Conservation (phyloP, 2,797 vertebrate genomes). For the Falco peregrinus region DNA sequence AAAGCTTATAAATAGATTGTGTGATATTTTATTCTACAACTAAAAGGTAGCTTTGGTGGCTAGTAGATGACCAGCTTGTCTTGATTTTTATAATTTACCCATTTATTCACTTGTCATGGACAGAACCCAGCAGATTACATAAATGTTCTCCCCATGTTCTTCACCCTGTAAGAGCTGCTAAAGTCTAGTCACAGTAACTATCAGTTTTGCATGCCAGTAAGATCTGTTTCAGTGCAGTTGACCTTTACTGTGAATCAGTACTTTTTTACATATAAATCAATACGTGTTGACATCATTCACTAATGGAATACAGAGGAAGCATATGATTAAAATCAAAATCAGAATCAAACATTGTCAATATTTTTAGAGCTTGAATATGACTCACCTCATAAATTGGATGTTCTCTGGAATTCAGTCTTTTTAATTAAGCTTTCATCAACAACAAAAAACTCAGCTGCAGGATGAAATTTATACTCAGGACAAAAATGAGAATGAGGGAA, state of each 20-base stretch:
- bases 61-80: neutral
- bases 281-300: neutral
- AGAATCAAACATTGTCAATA: neutral
- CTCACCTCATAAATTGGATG: neutral
- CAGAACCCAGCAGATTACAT: neutral
- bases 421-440: neutral
- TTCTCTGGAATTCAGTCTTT: neutral
- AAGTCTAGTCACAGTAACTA: neutral
- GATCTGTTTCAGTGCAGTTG: neutral
- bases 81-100: neutral
- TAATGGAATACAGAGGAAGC: neutral
- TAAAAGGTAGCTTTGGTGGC: neutral
- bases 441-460: neutral
- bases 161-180: neutral
- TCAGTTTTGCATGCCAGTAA: neutral
- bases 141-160: neutral
- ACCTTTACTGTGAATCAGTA: slow-evolving; percentile 21
- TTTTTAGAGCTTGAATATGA: slow-evolving; percentile 12
- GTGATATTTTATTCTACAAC: neutral
- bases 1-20: neutral
- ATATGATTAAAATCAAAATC: slow-evolving; percentile 11
- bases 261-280: slow-evolving; percentile 8
- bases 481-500: neutral
- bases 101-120: neutral
- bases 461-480: neutral